phyloP scores from a whole-genome alignment of 2,888 invertebrate genomes.

The Exocentrus adspersus region DNA sequence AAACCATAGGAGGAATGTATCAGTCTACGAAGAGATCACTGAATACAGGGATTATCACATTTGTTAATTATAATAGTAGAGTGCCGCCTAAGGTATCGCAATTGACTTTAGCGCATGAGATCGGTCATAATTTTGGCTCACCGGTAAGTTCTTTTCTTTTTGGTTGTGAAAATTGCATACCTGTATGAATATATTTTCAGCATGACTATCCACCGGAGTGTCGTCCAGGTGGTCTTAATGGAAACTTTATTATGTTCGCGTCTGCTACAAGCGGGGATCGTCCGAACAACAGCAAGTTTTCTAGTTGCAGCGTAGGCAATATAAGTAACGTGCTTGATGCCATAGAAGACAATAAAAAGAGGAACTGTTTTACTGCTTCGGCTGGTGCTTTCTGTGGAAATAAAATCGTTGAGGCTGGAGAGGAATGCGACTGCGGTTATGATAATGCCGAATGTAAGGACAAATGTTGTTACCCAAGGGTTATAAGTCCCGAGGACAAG shows the following conservation, averaged over 20 bases:
- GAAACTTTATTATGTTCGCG: constrained; percentile 99
- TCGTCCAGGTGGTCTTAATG: constrained; percentile 88
- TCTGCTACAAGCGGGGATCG: constrained; percentile 98
- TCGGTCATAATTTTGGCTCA: constrained; percentile 98
- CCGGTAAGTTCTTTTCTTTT: constrained; percentile 89
- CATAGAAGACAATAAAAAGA: constrained; percentile 88
- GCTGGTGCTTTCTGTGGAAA: constrained; percentile 99
- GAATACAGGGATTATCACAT: constrained; percentile 98
- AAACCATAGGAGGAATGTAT: constrained; percentile 93
- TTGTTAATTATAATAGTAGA: constrained; percentile 97
- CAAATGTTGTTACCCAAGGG: constrained; percentile 92
- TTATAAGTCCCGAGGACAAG: constrained; percentile 76
- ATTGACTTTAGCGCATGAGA: constrained; percentile 96
- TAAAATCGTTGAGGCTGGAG: constrained; percentile 96
- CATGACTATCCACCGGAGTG: constrained; percentile 94
- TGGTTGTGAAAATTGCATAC: no score
- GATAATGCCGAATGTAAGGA: constrained; percentile 86
- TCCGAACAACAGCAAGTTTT: constrained; percentile 97
- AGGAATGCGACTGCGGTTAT: constrained; percentile 98
- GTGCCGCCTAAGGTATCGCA: constrained; percentile 98
- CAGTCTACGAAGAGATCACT: constrained; percentile 93
- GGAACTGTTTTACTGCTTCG: constrained; percentile 75
- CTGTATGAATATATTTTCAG: constrained; percentile 65
- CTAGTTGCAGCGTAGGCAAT: constrained; percentile 92
- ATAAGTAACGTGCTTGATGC: constrained; percentile 95